Percentiles rank a stretch among this genome's conserved stretches.
These are phyloP conservation scores for Dryadula phaetusa DNA, from an alignment of 2,888 invertebrate genomes.

Conservation along the genomic window DNA sequence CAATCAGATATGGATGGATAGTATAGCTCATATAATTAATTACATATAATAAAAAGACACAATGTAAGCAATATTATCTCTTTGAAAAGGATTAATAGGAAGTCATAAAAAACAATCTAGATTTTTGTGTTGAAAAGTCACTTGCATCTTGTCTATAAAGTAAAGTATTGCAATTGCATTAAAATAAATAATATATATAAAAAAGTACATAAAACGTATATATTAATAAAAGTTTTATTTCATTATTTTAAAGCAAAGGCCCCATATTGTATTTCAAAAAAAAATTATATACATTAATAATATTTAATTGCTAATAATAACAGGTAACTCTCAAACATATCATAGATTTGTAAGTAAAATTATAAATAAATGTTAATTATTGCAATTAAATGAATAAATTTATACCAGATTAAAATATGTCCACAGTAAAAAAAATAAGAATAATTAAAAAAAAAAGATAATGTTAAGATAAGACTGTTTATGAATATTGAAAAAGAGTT, in stretches of 20 bases:
- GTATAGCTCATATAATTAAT: too few relatives aligned
- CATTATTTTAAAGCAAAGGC: not conserved
- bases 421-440: not conserved
- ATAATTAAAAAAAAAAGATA: not conserved
- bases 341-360: constrained; percentile 53
- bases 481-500: not conserved
- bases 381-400: not conserved
- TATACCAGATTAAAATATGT: not conserved
- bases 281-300: constrained; percentile 15
- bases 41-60: too few relatives aligned
- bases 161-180: too few relatives aligned
- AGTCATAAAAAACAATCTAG: too few relatives aligned
- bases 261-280: not conserved
- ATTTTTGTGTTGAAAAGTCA: too few relatives aligned
- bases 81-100: too few relatives aligned
- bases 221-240: too few relatives aligned
- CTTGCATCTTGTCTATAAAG: too few relatives aligned
- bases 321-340: constrained; percentile 58
- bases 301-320: constrained; percentile 44
- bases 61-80: too few relatives aligned
- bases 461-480: constrained; percentile 2
- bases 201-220: too few relatives aligned
- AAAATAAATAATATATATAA: too few relatives aligned
- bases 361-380: constrained; percentile 9
- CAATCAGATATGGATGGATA: not conserved